Evolutionary conservation across 2,113 vertebrate species (phyloP).

Genomic region (Phalacrocorax aristotelis): DNA sequence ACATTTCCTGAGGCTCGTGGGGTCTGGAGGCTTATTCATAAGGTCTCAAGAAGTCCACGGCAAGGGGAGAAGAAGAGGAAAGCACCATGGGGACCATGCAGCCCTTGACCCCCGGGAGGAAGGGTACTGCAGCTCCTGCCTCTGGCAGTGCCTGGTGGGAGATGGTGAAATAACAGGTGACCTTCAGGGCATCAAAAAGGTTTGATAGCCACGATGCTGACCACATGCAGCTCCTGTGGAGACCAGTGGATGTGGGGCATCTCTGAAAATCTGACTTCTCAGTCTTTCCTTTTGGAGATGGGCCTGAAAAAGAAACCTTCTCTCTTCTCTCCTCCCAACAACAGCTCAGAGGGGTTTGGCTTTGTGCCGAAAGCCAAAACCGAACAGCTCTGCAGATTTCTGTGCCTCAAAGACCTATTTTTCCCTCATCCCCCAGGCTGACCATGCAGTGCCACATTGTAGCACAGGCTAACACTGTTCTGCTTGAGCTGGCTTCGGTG

Average conservation of each 20-base stretch:
- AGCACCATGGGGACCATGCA: neutral
- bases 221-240: neutral
- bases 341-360: neutral
- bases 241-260: neutral
- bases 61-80: neutral
- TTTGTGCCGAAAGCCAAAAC: neutral
- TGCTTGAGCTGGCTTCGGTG: neutral
- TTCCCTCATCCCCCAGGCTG: neutral
- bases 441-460: accelerated
- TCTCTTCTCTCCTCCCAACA: neutral
- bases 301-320: neutral
- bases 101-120: neutral
- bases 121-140: neutral
- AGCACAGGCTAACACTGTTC: accelerated
- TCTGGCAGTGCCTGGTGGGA: neutral
- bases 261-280: neutral
- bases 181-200: neutral
- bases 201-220: neutral
- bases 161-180: neutral
- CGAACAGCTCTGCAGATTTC: neutral
- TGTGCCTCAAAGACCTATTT: neutral
- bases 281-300: neutral
- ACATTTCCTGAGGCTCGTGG: neutral
- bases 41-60: neutral
- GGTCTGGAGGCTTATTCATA: neutral